A percentile compares a stretch with the other conserved stretches of the same genome.
Conservation (phyloP, 2,888 invertebrate species). For the Pseudococcus viburni region DNA sequence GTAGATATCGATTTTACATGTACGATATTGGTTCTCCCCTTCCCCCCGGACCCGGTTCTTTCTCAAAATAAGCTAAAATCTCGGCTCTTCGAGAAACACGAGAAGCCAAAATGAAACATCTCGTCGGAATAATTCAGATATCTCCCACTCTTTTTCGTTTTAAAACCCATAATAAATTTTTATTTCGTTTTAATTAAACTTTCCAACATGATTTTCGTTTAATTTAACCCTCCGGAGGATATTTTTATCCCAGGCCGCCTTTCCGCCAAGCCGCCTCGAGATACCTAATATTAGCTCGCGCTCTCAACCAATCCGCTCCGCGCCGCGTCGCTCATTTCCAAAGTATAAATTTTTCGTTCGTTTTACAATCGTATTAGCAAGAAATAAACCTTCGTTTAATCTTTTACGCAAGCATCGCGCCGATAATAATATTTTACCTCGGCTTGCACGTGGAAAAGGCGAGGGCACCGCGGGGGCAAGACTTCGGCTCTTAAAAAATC, state of each 20-base stretch:
- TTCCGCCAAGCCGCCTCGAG: background rate
- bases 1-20: conserved; percentile 19
- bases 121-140: background rate
- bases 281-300: background rate
- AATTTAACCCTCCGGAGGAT: conserved; percentile 28
- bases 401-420: background rate
- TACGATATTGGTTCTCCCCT: background rate
- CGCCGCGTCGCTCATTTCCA: background rate
- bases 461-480: background rate
- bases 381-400: conserved; percentile 7
- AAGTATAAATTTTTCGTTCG: conserved; percentile 9
- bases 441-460: background rate
- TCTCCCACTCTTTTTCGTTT: background rate
- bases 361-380: conserved; percentile 27
- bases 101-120: background rate
- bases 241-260: background rate
- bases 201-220: conserved; percentile 17
- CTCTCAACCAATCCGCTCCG: background rate
- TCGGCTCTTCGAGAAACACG: background rate
- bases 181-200: conserved; percentile 52
- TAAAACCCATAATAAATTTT: conserved; percentile 51
- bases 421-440: conserved; percentile 18
- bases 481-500: background rate
- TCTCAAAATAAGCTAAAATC: background rate
- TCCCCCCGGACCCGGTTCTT: background rate